Base-by-base conservation (phyloP, 2,888 invertebrate species). In the Dynastes hyllus region DNA sequence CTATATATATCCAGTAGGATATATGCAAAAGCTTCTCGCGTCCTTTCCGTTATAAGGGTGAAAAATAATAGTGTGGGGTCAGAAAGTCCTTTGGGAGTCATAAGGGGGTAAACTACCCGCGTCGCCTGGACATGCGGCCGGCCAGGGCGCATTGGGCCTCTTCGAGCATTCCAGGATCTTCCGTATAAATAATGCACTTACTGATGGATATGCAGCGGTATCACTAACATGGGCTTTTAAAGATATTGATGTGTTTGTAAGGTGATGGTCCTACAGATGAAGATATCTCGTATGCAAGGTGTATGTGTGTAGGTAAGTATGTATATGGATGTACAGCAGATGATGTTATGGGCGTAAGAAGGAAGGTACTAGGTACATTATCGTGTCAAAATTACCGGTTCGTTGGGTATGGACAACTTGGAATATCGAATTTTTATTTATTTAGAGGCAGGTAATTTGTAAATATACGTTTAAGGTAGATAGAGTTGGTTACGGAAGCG, bases 21-120 rank as follows among this genome's bases (percentile, higher is more conserved):
- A 87, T 89, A 89, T 89, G 89, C 89, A 89, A 89, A 89, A 88
- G 88, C 87, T 86, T 45, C 78, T 37, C 67, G 84, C 84, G 55
- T 58, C 22, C 22, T 16, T 58, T 58, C n/a, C 55, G 16, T 58
- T 58, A 58, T 85, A 84, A 86, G 88, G 87, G 86, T 85, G 88
- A 88, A 87, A 89, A 89, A 89, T 89, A 89, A 89, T 89, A 88
- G 89, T 85, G 79, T 87, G 85, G 89, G 88, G 88, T 87, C 87
- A 87, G 85, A 80, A 81, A 2, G 81, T 87, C 89, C 86, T 87
- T 37, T 45, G 88, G 87, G 89, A 87, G 87, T 84, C 88, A 87
- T 89, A 88, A 87, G 84, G 85, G 63, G 84, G 86, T 81, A 82
- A 81, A 82, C 79, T 81, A 81, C 80, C 80, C 82, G 80, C 76